Evolutionary conservation across 2,113 vertebrate genomes (phyloP), one percentile per base, ranked within the genome.

Genomic region (Alexandromys fortis): DNA sequence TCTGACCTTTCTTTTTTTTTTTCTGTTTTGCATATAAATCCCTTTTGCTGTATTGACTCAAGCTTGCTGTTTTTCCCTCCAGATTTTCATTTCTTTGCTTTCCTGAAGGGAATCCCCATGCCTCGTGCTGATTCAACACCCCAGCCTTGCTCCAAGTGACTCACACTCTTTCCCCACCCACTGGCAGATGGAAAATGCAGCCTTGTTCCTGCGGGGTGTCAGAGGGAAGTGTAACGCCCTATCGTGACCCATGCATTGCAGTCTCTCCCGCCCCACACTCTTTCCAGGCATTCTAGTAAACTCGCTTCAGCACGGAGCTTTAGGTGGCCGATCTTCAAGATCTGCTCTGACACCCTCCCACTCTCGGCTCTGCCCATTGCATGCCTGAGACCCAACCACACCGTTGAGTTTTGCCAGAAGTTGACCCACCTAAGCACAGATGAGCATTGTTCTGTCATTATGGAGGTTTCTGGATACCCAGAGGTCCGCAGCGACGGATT

Each of bases 81-180:
- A 2, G 17, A 38, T 70, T 94, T 96, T 95, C 35, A 77, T 65
- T 65, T 79, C 28, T 72, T 79, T 33, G 13, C 16, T 33, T 70
- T 73, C 70, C 90, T 94, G 58, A 13, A 90, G 58, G 92, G 49
- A 93, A 96, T 75, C 79, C 79, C 65, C 30, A n/a, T 28, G 17
- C 47, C 58, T 47, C 14, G 6, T 52, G 49, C 52, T 90, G 30
- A 73, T 58, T 67, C 63, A 63, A 28, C 35, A 68, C 22, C 5
- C 3, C 14, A 77, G 67, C 45, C 52, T 95, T 72, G 61, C 26
- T 90, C 90, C 14, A n/a, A 22, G 19, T 91, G 67, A 89, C 30
- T 85, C 92, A 81, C 7, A 28, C 22, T 2, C 30, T 45, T 26
- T 49, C 42, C 8, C 78, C 26, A 38, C 52, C 12, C 33, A 26